Base-by-base conservation (phyloP, 1,140 invertebrate genomes). In the Heliconius hewitsoni region DNA sequence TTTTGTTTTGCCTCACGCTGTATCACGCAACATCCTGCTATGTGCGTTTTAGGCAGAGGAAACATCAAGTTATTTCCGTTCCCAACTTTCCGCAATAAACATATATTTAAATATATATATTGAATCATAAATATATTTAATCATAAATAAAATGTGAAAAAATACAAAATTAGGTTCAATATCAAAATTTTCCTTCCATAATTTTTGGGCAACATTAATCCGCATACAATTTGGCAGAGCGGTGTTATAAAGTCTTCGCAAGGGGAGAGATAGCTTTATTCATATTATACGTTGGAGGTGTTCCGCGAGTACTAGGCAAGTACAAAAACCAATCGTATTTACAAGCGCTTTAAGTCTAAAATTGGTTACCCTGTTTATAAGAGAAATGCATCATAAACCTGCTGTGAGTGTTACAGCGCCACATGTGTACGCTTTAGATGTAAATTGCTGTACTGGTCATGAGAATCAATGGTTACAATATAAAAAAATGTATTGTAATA, bases 251-350 rank as follows among this genome's bases (percentile, higher is more conserved):
- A 79, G 74, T 42, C 73, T 71, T 73, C 73, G 73, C 73, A 79
- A 79, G 71, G 78, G 73, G 42, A 79, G 66, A 79, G 78, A 79
- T 79, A 79, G 71, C 57, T 79, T 79, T 79, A 79, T 79, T 79
- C 78, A 75, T 75, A 66, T 75, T 79, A 30, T 72, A 78, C 66
- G 73, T 75, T 71, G 27, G 70, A 75, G 78, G 78, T 79, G 66
- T 79, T 71, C 70, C 73, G 73, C 50, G 37, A 30, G 19, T 75
- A 23, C 55, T 72, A 39, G 39, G n/a, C 52, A 39, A 27, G n/a
- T 75, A 71, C 60, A 71, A 79, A 79, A 79, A 46, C 4, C 57
- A 75, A 75, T 75, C 73, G 13, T 79, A 79, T 34, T 42, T 42
- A 73, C 42, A 5, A 16, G 1, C 5, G 23, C 5, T 23, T 75